phyloP scores from a whole-genome alignment of 1,140 invertebrate genomes.

The Melitaea cinxia region DNA sequence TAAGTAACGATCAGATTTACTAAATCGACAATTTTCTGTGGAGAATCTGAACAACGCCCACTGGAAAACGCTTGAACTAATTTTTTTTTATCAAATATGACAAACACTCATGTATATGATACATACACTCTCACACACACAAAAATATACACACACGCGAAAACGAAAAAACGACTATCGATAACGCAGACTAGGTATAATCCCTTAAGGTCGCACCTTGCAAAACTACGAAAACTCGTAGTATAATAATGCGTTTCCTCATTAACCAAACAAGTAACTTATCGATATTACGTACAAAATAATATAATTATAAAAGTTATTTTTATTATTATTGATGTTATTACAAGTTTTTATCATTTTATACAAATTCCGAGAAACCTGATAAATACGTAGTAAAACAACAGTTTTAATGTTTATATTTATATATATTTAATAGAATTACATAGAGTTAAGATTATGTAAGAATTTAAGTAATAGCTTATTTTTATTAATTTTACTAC shows the following conservation, averaged over 20 bases:
- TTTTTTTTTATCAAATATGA: too few relatives aligned
- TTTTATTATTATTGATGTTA: slow-evolving; percentile 4
- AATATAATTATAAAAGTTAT: not conserved
- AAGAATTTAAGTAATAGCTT: not conserved
- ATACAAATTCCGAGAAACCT: slow-evolving; percentile 19
- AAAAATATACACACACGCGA: too few relatives aligned
- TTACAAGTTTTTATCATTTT: slow-evolving; percentile 1
- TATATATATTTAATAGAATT: slow-evolving; percentile 4
- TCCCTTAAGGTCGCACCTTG: too few relatives aligned
- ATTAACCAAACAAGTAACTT: not conserved
- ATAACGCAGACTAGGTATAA: too few relatives aligned
- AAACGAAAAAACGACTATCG: too few relatives aligned
- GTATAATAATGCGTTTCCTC: not conserved
- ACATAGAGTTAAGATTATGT: slow-evolving; percentile 2
- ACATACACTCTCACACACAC: too few relatives aligned
- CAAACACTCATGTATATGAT: too few relatives aligned
- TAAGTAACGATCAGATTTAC: too few relatives aligned
- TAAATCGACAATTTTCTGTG: too few relatives aligned
- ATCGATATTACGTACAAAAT: not conserved
- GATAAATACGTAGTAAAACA: slow-evolving; percentile 7
- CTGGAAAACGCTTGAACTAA: too few relatives aligned
- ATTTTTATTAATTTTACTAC: not conserved
- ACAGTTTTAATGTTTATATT: slow-evolving; percentile 19
- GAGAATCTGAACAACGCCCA: too few relatives aligned
- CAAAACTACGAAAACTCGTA: too few relatives aligned